Evolutionary conservation across 2,888 invertebrate genomes (phyloP).

Genomic region (Perithous albicinctus): DNA sequence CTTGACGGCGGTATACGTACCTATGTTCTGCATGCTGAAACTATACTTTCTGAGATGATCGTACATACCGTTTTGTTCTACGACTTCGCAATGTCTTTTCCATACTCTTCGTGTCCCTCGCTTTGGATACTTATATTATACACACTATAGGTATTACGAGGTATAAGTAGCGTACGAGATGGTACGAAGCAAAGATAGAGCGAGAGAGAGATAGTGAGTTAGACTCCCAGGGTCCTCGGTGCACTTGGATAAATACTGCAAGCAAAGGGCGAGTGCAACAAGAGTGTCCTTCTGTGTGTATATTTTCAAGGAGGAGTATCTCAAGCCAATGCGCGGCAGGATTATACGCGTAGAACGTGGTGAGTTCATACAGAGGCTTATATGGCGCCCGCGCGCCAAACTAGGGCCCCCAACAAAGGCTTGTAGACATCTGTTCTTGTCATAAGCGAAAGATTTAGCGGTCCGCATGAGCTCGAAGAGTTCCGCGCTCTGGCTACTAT

Average conservation of each 20-base stretch:
- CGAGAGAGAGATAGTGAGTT: no score
- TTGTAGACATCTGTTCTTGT: constrained; percentile 84
- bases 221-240: constrained; percentile 23
- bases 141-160: constrained; percentile 20
- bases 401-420: constrained; percentile 81
- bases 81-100: constrained; percentile 54
- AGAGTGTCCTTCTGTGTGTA: constrained; percentile 29
- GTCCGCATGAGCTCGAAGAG: constrained; percentile 42
- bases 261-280: constrained; percentile 20
- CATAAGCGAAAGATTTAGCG: constrained; percentile 77
- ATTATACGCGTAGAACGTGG: constrained; percentile 39
- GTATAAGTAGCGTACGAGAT: constrained; percentile 39
- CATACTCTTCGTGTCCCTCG: constrained; percentile 41
- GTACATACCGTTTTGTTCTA: constrained; percentile 43
- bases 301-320: constrained; percentile 27
- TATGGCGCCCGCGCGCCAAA: constrained; percentile 82
- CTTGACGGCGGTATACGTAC: constrained; percentile 37
- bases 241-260: constrained; percentile 38
- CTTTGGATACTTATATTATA: constrained; percentile 35
- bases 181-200: constrained; percentile 54
- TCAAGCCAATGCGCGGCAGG: constrained; percentile 21
- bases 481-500: constrained; percentile 12
- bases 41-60: constrained; percentile 9
- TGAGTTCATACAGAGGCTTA: constrained; percentile 73
- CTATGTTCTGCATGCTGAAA: constrained; percentile 54